Evolutionary conservation across 2,797 vertebrate genomes (phyloP).

Genomic region (Melopsittacus undulatus): DNA sequence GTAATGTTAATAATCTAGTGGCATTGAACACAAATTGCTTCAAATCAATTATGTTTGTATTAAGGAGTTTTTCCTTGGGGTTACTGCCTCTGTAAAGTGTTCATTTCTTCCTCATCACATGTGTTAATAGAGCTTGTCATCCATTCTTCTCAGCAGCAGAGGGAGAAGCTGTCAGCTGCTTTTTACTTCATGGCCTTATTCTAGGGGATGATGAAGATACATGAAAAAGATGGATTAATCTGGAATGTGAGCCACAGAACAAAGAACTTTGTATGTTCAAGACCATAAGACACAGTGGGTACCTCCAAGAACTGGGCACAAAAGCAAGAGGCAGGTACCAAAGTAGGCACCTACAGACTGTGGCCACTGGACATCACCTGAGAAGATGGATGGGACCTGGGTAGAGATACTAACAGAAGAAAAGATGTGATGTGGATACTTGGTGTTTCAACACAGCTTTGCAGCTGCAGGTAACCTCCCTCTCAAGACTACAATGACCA

Average conservation of each 20-base stretch:
- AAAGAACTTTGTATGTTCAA: background rate
- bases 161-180: background rate
- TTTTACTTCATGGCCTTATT: background rate
- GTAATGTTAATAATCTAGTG: background rate
- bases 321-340: background rate
- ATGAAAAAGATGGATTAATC: background rate
- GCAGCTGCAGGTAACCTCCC: background rate
- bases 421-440: background rate
- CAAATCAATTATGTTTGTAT: background rate
- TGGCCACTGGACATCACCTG: background rate
- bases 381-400: background rate
- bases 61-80: background rate
- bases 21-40: background rate
- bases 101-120: background rate
- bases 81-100: background rate
- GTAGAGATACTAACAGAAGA: background rate
- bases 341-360: background rate
- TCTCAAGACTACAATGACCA: background rate
- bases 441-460: background rate
- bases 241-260: background rate
- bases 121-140: background rate
- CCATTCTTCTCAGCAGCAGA: background rate
- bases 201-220: background rate
- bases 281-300: too few species aligned
- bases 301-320: background rate